These are phyloP conservation scores for Halcyon leucocephala DNA, from an alignment of 2,797 vertebrate species.

Conservation along the genomic window DNA sequence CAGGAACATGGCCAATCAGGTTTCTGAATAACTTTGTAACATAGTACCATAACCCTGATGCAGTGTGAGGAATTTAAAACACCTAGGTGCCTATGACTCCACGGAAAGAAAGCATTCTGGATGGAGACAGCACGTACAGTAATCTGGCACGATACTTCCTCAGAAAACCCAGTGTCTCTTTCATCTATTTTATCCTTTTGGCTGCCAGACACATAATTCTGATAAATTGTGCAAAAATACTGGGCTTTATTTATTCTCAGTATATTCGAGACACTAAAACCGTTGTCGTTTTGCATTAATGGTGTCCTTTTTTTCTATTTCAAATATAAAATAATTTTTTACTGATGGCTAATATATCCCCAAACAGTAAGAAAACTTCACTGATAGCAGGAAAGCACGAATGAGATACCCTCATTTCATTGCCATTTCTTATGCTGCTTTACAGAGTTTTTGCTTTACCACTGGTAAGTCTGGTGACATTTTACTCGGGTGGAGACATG, in stretches of 20 bases:
- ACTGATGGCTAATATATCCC: neutral
- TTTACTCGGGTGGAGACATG: neutral
- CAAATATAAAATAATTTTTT: constrained; percentile 10
- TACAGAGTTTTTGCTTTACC: neutral
- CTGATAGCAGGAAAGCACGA: neutral
- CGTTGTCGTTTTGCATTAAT: neutral
- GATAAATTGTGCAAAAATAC: constrained; percentile 30
- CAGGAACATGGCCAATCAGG: constrained; percentile 82
- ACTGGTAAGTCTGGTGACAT: neutral
- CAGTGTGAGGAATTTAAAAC: constrained; percentile 68
- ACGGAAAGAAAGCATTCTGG: constrained; percentile 5
- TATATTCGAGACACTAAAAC: constrained; percentile 50
- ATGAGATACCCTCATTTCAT: constrained; percentile 6
- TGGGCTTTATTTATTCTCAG: constrained; percentile 23
- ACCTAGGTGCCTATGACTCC: neutral
- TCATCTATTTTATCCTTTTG: constrained; percentile 54
- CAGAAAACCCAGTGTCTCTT: constrained; percentile 13
- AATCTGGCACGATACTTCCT: constrained; percentile 19
- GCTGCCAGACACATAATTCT: constrained; percentile 38
- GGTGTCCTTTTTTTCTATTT: constrained; percentile 40
- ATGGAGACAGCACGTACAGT: constrained; percentile 10
- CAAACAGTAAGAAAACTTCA: constrained; percentile 8
- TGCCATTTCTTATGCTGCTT: neutral
- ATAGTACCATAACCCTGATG: constrained; percentile 74
- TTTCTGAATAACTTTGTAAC: constrained; percentile 80